Evolutionary conservation across 2,113 vertebrate species (phyloP).

Genomic region (Nanorana parkeri): DNA sequence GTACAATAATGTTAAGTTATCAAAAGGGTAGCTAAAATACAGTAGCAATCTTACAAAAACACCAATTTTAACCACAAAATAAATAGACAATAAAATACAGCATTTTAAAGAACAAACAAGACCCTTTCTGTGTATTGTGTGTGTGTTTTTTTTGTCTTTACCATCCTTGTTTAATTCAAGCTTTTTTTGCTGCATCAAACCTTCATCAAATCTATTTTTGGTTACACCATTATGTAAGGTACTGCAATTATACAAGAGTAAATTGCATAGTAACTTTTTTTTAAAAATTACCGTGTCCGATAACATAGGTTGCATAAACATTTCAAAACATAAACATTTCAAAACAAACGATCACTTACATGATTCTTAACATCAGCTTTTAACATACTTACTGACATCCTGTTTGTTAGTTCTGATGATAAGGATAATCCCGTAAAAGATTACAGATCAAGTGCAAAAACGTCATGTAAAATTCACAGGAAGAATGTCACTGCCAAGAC

Average conservation of each 20-base stretch:
- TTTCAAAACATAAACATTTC: background rate
- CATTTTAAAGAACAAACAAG: conserved; percentile 79
- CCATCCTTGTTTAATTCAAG: conserved; percentile 65
- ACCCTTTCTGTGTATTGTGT: conserved; percentile 76
- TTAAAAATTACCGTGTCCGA: conserved; percentile 74
- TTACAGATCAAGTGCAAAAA: conserved; percentile 40
- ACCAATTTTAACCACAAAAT: conserved; percentile 81
- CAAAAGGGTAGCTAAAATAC: conserved; percentile 76
- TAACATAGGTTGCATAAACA: conserved; percentile 58
- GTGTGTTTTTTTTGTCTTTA: conserved; percentile 70
- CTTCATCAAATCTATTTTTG: conserved; percentile 59
- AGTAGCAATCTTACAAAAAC: conserved; percentile 65
- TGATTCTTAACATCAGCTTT: background rate
- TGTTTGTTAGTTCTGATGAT: background rate
- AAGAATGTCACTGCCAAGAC: background rate
- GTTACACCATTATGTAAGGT: conserved; percentile 53
- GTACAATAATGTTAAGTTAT: conserved; percentile 84
- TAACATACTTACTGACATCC: no score
- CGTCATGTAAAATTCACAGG: conserved; percentile 14
- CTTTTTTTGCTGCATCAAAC: conserved; percentile 66
- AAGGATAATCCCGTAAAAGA: background rate
- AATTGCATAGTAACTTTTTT: conserved; percentile 72
- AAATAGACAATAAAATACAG: conserved; percentile 83
- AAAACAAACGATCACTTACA: background rate
- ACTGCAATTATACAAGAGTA: conserved; percentile 63